Evolutionary conservation across 2,888 invertebrate species (phyloP).

Genomic region (Sarcophaga carnaria): DNA sequence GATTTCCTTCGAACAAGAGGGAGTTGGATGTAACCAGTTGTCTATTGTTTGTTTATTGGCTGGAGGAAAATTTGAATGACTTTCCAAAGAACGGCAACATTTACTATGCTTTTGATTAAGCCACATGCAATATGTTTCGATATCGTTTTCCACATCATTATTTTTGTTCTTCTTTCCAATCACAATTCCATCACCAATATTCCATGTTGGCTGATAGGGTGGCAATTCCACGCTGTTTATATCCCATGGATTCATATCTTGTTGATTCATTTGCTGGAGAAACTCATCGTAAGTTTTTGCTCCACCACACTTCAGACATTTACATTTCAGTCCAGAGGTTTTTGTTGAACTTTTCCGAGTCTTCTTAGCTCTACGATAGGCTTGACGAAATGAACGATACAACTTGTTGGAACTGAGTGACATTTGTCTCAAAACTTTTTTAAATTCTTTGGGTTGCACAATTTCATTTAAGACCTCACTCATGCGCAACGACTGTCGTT

Average conservation of each 20-base stretch:
- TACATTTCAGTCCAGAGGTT: neutral
- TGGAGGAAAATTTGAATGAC: too few relatives aligned
- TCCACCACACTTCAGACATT: neutral
- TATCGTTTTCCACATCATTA: too few relatives aligned
- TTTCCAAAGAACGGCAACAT: too few relatives aligned
- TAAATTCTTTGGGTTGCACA: constrained; percentile 42
- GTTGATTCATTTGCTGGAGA: neutral
- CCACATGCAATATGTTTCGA: too few relatives aligned
- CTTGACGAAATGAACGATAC: constrained; percentile 43
- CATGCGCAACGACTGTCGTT: neutral
- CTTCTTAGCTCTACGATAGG: constrained; percentile 37
- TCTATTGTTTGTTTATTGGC: too few relatives aligned
- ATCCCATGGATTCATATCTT: constrained; percentile 3
- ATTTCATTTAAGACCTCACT: constrained; percentile 44
- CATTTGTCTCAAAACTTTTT: constrained; percentile 37
- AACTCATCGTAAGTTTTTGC: constrained; percentile 12
- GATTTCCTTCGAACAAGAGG: too few relatives aligned
- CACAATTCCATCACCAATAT: too few relatives aligned
- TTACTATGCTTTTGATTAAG: too few relatives aligned
- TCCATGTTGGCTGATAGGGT: neutral
- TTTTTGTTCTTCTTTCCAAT: too few relatives aligned
- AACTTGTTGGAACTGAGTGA: constrained; percentile 34
- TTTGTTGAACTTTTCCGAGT: neutral
- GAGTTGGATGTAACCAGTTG: too few relatives aligned
- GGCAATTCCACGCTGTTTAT: constrained; percentile 13